Conservation (phyloP, 2,797 vertebrate genomes). For the Sebastes trivittatus region DNA sequence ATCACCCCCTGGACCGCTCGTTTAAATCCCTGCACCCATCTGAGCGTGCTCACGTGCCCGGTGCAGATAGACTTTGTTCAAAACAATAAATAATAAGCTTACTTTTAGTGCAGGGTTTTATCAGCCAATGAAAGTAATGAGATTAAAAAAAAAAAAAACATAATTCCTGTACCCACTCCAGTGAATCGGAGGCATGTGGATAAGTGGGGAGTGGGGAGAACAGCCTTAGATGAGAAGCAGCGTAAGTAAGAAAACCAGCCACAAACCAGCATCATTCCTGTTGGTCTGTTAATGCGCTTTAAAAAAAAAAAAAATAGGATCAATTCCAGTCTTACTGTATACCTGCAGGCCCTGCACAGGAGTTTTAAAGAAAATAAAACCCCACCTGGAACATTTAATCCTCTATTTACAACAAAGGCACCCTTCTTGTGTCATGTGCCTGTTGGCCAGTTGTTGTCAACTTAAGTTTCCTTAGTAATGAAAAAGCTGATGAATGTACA, state of each 20-base stretch:
- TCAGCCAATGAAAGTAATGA: constrained; percentile 69
- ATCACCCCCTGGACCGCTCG: constrained; percentile 36
- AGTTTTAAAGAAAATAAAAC: constrained; percentile 72
- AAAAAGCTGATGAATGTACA: constrained; percentile 2
- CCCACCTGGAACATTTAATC: constrained; percentile 76
- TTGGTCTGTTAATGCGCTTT: constrained; percentile 47
- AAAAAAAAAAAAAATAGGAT: constrained; percentile 48
- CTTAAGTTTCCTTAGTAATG: constrained; percentile 9
- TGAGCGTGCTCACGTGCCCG: constrained; percentile 26
- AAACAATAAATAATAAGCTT: constrained; percentile 64
- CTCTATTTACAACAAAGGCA: constrained; percentile 51
- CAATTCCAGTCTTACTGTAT: constrained; percentile 60
- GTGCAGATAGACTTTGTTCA: constrained; percentile 34
- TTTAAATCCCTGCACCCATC: constrained; percentile 16
- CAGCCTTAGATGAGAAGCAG: constrained; percentile 50
- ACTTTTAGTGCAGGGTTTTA: constrained; percentile 58
- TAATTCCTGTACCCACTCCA: constrained; percentile 49
- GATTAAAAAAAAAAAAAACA: constrained; percentile 51
- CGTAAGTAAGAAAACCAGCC: constrained; percentile 56
- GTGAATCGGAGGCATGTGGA: constrained; percentile 62
- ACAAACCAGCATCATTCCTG: constrained; percentile 32
- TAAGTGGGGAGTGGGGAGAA: constrained; percentile 41
- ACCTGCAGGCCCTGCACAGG: constrained; percentile 68
- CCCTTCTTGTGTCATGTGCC: constrained; percentile 20
- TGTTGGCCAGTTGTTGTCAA: constrained; percentile 26